phyloP scores from a whole-genome alignment of 37 sponge, comb jelly and placozoan genomes.

The Chondrosia reniformis region DNA sequence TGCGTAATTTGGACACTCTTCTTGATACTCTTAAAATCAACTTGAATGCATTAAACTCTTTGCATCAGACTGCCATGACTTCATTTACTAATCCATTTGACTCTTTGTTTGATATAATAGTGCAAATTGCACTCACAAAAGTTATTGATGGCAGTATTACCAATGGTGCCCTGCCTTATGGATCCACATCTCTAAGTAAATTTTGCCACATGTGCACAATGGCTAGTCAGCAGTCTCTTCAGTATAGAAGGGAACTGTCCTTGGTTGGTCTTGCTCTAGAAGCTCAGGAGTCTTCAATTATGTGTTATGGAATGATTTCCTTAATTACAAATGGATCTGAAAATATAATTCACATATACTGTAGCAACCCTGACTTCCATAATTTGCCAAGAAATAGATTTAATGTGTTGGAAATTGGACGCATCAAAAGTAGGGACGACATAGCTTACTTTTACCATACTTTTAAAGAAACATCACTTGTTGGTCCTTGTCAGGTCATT shows the following conservation, averaged over 20 bases:
- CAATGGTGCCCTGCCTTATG: too few relatives aligned
- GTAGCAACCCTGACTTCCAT: too few relatives aligned
- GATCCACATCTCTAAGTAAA: too few relatives aligned
- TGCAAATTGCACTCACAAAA: not conserved
- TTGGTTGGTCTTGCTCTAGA: not conserved
- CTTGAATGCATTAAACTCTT: not conserved
- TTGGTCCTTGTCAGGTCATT: too few relatives aligned
- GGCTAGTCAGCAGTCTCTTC: not conserved
- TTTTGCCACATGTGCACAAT: not conserved
- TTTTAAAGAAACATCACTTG: too few relatives aligned
- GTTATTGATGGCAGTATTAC: not conserved
- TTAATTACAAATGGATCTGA: too few relatives aligned
- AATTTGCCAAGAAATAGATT: too few relatives aligned
- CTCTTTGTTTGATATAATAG: not conserved
- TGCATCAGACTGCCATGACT: not conserved
- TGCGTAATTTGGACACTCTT: not conserved
- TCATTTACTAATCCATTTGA: conserved; percentile 13
- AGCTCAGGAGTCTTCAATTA: conserved; percentile 13
- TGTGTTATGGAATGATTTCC: too few relatives aligned
- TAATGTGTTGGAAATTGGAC: too few relatives aligned
- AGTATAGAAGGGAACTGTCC: not conserved
- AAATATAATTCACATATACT: too few relatives aligned
- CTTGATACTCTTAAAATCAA: not conserved
- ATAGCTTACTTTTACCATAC: too few relatives aligned
- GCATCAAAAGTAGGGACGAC: too few relatives aligned